Conservation (phyloP, 1,140 invertebrate species). For the Drosophila mojavensis region DNA sequence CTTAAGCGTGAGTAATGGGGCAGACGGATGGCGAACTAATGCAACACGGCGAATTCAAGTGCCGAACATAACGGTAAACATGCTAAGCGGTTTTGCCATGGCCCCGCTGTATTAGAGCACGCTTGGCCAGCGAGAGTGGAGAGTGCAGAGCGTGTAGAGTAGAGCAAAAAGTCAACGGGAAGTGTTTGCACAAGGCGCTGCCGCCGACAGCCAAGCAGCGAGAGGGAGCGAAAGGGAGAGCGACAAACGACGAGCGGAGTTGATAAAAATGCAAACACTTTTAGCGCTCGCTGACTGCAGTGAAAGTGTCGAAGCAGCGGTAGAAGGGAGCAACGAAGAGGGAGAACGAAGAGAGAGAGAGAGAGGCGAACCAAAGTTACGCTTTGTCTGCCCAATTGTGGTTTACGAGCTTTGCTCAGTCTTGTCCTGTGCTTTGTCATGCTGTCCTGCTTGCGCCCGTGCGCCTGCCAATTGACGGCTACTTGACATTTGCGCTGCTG, state of each 20-base stretch:
- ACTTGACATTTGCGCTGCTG: constrained; percentile 75
- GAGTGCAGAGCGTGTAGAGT: constrained; percentile 3
- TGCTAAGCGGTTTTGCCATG: constrained; percentile 73
- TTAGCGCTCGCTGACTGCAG: constrained; percentile 33
- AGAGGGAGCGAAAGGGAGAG: constrained; percentile 31
- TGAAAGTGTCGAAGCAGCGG: constrained; percentile 30
- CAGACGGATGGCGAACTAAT: constrained; percentile 66
- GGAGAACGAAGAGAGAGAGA: not conserved
- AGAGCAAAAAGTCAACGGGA: constrained; percentile 68
- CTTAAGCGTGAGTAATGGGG: constrained; percentile 62
- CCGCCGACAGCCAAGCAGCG: too few species aligned
- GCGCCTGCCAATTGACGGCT: constrained; percentile 74
- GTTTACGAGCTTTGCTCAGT: constrained; percentile 39
- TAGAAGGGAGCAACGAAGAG: too few species aligned
- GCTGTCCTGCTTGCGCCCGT: constrained; percentile 12
- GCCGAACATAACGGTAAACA: constrained; percentile 78
- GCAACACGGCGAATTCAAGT: constrained; percentile 81
- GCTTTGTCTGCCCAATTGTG: constrained; percentile 62
- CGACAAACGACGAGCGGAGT: constrained; percentile 30
- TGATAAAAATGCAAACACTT: constrained; percentile 77
- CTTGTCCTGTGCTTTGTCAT: not conserved
- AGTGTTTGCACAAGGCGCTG: constrained; percentile 56
- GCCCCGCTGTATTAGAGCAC: not conserved
- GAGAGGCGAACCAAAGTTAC: not conserved
- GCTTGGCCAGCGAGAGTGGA: not conserved